Conservation (phyloP, 2,888 invertebrate species). For the Acrocera orbiculus region DNA sequence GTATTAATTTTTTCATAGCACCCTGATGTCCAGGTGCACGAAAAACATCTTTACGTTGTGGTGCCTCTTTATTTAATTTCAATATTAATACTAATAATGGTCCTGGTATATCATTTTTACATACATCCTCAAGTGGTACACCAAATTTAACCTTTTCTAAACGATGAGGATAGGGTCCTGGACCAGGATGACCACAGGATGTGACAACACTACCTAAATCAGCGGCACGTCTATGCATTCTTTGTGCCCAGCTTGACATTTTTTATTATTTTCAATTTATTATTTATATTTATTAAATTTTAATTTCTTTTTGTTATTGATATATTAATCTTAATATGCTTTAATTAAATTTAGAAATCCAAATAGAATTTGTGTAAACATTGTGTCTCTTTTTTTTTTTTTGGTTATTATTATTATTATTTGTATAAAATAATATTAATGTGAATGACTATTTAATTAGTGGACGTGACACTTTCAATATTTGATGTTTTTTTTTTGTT, state of each 20-base stretch:
- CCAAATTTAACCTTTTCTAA: constrained; percentile 92
- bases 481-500: too few species aligned
- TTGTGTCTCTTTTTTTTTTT: too few species aligned
- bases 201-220: constrained; percentile 81
- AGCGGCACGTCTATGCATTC: constrained; percentile 81
- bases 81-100: constrained; percentile 79
- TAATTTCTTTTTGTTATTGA: too few species aligned
- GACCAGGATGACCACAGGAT: constrained; percentile 72
- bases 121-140: constrained; percentile 76
- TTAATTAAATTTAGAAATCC: too few species aligned
- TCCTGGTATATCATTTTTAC: constrained; percentile 88
- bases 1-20: constrained; percentile 83
- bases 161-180: constrained; percentile 62
- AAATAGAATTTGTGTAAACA: too few species aligned
- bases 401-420: too few species aligned
- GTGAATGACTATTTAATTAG: too few species aligned
- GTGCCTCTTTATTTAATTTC: constrained; percentile 88
- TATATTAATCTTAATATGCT: too few species aligned
- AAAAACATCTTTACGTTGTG: constrained; percentile 82
- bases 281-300: too few species aligned
- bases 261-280: too few species aligned
- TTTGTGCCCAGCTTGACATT: constrained; percentile 84
- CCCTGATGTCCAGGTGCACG: constrained; percentile 90
- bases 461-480: too few species aligned
- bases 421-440: too few species aligned